These are phyloP conservation scores for Erebia aethiops DNA, from an alignment of 2,888 invertebrate genomes.

Conservation along the genomic window DNA sequence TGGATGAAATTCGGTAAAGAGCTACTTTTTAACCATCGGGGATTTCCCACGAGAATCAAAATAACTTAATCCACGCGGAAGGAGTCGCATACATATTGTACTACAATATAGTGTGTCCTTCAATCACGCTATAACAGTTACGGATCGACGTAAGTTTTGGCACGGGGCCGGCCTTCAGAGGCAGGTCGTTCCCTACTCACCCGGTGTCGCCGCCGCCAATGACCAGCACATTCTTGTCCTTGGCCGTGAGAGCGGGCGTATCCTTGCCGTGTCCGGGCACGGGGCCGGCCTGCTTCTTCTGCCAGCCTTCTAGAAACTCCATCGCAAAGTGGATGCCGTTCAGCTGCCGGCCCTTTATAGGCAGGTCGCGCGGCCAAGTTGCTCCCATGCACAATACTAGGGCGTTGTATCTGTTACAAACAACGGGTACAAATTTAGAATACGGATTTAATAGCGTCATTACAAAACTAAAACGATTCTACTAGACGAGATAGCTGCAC, in stretches of 20 bases:
- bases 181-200: slow-evolving; percentile 66
- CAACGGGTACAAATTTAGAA: too few species aligned
- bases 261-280: slow-evolving; percentile 52
- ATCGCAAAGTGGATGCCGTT: slow-evolving; percentile 98
- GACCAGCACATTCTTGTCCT: slow-evolving; percentile 96
- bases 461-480: too few species aligned
- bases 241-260: slow-evolving; percentile 87
- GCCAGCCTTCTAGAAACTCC: slow-evolving; percentile 98
- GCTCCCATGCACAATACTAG: slow-evolving; percentile 96
- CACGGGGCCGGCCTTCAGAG: slow-evolving; percentile 76
- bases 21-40: too few species aligned
- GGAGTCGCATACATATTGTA: too few species aligned
- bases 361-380: slow-evolving; percentile 97
- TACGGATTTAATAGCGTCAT: too few species aligned
- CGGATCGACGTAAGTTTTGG: too few species aligned
- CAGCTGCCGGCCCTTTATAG: slow-evolving; percentile 92
- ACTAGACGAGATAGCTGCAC: too few species aligned
- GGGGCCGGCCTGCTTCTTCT: slow-evolving; percentile 93
- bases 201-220: slow-evolving; percentile 95
- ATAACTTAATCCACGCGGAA: too few species aligned
- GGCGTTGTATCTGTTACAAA: slow-evolving; percentile 87
- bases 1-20: too few species aligned
- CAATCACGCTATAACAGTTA: too few species aligned
- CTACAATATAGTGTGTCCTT: too few species aligned
- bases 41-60: too few species aligned